Evolutionary conservation across 2,888 invertebrate genomes (phyloP).

Genomic region (Petrolisthes manimaculis): DNA sequence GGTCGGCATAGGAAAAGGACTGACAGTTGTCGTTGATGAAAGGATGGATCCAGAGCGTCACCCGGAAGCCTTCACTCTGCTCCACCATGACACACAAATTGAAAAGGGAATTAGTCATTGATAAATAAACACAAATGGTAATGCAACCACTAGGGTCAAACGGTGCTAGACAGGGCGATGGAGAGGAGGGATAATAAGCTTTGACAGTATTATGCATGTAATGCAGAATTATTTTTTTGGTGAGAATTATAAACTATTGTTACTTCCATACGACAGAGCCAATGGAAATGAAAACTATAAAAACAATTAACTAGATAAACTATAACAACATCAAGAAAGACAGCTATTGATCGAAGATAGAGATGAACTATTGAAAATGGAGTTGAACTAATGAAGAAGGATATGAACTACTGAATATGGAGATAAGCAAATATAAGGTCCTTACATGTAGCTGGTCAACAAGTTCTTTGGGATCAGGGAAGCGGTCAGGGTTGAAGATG

Average conservation of each 20-base stretch:
- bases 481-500: slow-evolving; percentile 78
- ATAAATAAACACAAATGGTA: neutral
- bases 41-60: slow-evolving; percentile 88
- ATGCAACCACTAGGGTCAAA: neutral
- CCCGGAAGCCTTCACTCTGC: slow-evolving; percentile 76
- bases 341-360: no score
- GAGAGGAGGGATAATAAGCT: neutral
- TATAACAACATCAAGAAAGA: no score
- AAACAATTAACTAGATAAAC: no score
- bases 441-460: slow-evolving; percentile 73
- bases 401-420: no score
- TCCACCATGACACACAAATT: neutral
- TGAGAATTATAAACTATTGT: no score
- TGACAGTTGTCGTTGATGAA: slow-evolving; percentile 79
- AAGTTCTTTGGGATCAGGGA: slow-evolving; percentile 78
- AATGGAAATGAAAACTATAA: no score
- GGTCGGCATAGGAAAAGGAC: slow-evolving; percentile 61
- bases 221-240: no score
- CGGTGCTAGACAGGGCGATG: neutral
- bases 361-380: no score
- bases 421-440: neutral
- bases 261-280: no score
- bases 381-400: no score
- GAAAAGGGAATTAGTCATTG: neutral
- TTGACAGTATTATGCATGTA: no score